These are phyloP conservation scores for Dryobotodes eremita DNA, from an alignment of 2,888 invertebrate genomes.

Conservation along the genomic window DNA sequence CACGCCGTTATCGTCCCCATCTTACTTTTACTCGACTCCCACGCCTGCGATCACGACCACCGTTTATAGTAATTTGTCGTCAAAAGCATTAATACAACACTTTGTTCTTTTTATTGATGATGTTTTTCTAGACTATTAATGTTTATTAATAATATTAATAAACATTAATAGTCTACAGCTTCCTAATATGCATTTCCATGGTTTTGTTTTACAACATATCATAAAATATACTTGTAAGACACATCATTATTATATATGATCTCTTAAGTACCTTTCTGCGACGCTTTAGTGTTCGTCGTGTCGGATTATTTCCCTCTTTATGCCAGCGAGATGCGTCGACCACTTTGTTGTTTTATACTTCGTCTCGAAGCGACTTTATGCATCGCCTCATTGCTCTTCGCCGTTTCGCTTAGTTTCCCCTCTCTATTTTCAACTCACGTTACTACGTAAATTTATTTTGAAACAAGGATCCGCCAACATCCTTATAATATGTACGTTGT, in stretches of 20 bases:
- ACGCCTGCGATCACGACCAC: conserved; percentile 78
- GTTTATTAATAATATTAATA: conserved; percentile 48
- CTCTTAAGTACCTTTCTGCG: conserved; percentile 80
- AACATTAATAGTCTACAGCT: conserved; percentile 40
- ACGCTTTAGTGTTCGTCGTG: conserved; percentile 81
- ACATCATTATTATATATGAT: conserved; percentile 84
- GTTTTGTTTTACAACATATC: conserved; percentile 58
- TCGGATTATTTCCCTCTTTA: conserved; percentile 87
- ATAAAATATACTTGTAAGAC: conserved; percentile 79
- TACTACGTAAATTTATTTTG: conserved; percentile 88
- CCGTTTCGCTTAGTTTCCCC: conserved; percentile 88
- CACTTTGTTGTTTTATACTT: conserved; percentile 90
- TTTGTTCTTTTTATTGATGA: conserved; percentile 73
- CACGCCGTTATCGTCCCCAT: conserved; percentile 80
- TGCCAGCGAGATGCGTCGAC: conserved; percentile 86
- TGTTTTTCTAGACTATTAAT: conserved; percentile 63
- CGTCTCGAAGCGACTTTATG: conserved; percentile 88
- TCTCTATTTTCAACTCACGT: conserved; percentile 88
- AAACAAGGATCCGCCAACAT: conserved; percentile 76
- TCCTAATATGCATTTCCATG: conserved; percentile 46
- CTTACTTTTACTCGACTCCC: conserved; percentile 79
- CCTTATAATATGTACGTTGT: conserved; percentile 68
- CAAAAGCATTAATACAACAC: conserved; percentile 75
- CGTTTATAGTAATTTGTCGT: conserved; percentile 83
- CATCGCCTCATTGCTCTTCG: conserved; percentile 89